Base-by-base conservation (phyloP, 2,113 vertebrate genomes). In the Corvus moneduloides region DNA sequence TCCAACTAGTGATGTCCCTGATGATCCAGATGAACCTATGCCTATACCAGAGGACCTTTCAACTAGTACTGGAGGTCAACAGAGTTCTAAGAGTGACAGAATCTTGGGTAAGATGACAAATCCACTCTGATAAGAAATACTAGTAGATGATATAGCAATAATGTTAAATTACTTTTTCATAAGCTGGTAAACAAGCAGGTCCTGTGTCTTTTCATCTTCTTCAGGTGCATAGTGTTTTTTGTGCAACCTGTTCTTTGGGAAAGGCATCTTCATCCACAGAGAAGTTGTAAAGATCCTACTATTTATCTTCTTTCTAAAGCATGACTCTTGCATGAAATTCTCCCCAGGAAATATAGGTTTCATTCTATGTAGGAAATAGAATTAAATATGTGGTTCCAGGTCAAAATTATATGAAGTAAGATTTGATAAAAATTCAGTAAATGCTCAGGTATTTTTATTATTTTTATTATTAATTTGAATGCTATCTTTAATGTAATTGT, bases 1-100 rank as follows among this genome's bases (percentile, higher is more conserved):
- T 86, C 97, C 98, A 24, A 90, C 98, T 83, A 99, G 98, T 43
- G 99, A 99, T 55, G 97, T 96, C 3, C 97, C 98, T 11, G 99
- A 99, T 80, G 99, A 99, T 63, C 91, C 97, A 17, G 99, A 99
- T 56, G 99, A 99, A 78, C 98, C 99, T 91, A 99, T 99, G 99
- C 99, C 99, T n/a, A 97, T 99, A 93, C 99, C 99, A 3, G 99
- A 99, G 95, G 99, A 99, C 97, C 98, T 99, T 93, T 99, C 99
- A 56, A 99, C 99, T 91, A 98, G 98, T 94, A 98, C 99, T 67
- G 97, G 98, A 91, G 97, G 98, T 97, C 99, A 99, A 95, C 99
- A 99, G 96, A 98, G 97, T 96, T 97, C 97, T 93, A 98, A 99
- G 97, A 98, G 96, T 73, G 99, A 99, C 61, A 98, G 98, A 98